Evolutionary conservation across 2,888 invertebrate genomes (phyloP).

Genomic region (Ormyrus thymus): DNA sequence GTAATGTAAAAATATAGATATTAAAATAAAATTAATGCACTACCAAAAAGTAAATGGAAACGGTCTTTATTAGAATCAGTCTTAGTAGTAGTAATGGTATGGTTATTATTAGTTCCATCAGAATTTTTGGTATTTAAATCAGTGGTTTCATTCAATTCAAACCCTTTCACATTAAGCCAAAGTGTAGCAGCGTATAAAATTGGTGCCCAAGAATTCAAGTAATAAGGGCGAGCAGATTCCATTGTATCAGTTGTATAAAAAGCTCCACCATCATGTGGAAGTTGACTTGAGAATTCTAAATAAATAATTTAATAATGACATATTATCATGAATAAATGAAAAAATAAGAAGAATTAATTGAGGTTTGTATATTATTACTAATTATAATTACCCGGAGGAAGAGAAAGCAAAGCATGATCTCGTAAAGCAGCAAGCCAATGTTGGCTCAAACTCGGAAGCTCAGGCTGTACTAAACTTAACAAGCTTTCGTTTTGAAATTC

Average conservation of each 20-base stretch:
- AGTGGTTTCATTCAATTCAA: constrained; percentile 75
- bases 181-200: constrained; percentile 94
- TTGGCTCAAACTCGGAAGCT: constrained; percentile 91
- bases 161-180: constrained; percentile 86
- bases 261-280: constrained; percentile 96
- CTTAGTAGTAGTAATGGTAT: constrained; percentile 69
- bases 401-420: constrained; percentile 94
- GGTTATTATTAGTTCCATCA: constrained; percentile 71
- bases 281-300: constrained; percentile 92
- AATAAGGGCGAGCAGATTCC: constrained; percentile 94
- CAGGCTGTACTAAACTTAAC: constrained; percentile 93
- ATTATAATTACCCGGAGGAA: constrained; percentile 82
- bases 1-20: neutral
- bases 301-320: constrained; percentile 27
- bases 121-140: constrained; percentile 63
- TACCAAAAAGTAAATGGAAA: constrained; percentile 93
- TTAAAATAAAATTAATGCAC: constrained; percentile 60
- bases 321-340: neutral
- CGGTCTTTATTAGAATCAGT: constrained; percentile 78
- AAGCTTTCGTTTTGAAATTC: constrained; percentile 89
- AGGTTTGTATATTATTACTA: constrained; percentile 8
- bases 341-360: neutral
- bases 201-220: constrained; percentile 95
- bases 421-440: constrained; percentile 96
- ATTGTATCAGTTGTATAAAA: constrained; percentile 98